These are phyloP conservation scores for Triplophysa yarkandensis DNA, from an alignment of 2,797 vertebrate species.

Conservation along the genomic window DNA sequence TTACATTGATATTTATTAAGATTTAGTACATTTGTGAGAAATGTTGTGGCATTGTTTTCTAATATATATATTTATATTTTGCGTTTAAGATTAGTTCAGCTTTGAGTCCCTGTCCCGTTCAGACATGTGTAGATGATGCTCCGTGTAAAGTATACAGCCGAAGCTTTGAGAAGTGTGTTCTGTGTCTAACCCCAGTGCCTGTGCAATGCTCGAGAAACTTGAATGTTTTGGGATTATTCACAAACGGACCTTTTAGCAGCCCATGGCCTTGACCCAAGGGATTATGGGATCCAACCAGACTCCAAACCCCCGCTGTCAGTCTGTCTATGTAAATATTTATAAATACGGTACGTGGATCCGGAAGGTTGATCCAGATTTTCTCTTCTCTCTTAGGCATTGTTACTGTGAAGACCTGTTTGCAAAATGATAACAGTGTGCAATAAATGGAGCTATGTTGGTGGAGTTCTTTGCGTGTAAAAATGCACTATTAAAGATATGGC, in stretches of 20 bases:
- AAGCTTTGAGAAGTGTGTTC: conserved; percentile 36
- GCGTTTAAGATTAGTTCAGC: conserved; percentile 46
- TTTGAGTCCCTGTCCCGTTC: conserved; percentile 22
- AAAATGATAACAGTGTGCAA: conserved; percentile 78
- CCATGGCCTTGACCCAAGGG: conserved; percentile 35
- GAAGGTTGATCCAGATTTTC: conserved; percentile 71
- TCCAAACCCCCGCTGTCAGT: conserved; percentile 39
- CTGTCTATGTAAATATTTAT: conserved; percentile 73
- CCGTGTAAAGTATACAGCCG: neutral
- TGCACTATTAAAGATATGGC: neutral
- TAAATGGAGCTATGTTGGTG: conserved; percentile 64
- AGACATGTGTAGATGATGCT: conserved; percentile 14
- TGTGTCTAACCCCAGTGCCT: conserved; percentile 66
- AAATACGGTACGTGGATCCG: conserved; percentile 66
- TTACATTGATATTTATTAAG: conserved; percentile 64
- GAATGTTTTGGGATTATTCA: conserved; percentile 73
- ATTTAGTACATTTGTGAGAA: conserved; percentile 34
- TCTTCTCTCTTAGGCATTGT: conserved; percentile 70
- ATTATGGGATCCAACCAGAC: conserved; percentile 24
- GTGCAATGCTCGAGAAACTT: conserved; percentile 75
- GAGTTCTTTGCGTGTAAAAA: conserved; percentile 10
- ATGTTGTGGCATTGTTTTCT: conserved; percentile 52
- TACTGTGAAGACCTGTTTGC: conserved; percentile 81
- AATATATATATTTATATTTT: conserved; percentile 23
- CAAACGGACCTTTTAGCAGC: conserved; percentile 57